Percentiles rank a stretch among this genome's conserved stretches.
phyloP scores from a whole-genome alignment of 2,888 invertebrate species.

The Galerucella calmariensis region DNA sequence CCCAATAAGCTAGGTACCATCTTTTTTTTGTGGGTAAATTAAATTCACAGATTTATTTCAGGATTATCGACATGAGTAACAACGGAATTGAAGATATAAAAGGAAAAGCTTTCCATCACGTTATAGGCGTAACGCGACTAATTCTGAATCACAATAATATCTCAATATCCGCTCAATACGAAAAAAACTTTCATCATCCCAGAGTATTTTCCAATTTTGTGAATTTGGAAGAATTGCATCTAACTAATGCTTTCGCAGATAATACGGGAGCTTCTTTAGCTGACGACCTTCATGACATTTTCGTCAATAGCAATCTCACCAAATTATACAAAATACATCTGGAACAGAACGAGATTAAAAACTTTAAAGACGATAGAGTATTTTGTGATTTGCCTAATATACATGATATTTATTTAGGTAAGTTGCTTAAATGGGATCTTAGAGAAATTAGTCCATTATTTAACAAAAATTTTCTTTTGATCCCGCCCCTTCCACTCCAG shows the following conservation, averaged over 20 bases:
- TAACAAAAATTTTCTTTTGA: no score
- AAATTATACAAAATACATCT: slow-evolving; percentile 77
- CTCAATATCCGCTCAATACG: slow-evolving; percentile 69
- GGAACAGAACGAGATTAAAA: slow-evolving; percentile 80
- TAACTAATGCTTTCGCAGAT: slow-evolving; percentile 80
- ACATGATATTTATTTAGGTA: slow-evolving; percentile 73
- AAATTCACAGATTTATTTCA: slow-evolving; percentile 44
- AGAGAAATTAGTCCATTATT: no score
- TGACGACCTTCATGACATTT: slow-evolving; percentile 76
- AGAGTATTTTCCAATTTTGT: slow-evolving; percentile 77
- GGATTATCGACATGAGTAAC: slow-evolving; percentile 78
- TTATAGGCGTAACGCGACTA: slow-evolving; percentile 74
- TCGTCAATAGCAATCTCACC: slow-evolving; percentile 74
- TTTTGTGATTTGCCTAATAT: slow-evolving; percentile 78
- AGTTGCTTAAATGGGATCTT: neutral
- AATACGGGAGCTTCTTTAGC: slow-evolving; percentile 72
- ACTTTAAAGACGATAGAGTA: slow-evolving; percentile 72
- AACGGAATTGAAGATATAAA: slow-evolving; percentile 77
- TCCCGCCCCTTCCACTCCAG: no score
- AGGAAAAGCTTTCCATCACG: slow-evolving; percentile 81
- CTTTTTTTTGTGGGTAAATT: no score
- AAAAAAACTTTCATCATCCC: slow-evolving; percentile 73
- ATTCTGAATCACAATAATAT: slow-evolving; percentile 79
- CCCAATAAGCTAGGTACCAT: no score
- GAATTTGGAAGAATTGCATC: slow-evolving; percentile 75